Percentiles rank a stretch among this genome's conserved stretches.
These are phyloP conservation scores for Pteropus alecto DNA, from an alignment of 2,113 vertebrate species.

Conservation along the genomic window DNA sequence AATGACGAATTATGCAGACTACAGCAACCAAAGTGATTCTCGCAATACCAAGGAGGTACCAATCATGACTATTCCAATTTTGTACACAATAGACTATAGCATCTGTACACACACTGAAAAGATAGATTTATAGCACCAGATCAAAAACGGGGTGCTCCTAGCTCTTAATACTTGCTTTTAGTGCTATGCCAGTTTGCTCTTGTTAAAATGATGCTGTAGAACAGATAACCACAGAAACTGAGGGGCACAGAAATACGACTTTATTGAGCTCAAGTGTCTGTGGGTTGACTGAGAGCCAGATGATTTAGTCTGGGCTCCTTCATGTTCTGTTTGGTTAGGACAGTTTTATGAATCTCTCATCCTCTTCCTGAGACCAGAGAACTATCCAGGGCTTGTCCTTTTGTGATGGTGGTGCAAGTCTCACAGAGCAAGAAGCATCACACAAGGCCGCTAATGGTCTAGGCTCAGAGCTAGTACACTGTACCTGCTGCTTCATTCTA, in stretches of 20 bases:
- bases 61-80: background rate
- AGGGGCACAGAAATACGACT: background rate
- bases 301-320: background rate
- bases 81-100: background rate
- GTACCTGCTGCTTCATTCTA: background rate
- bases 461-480: background rate
- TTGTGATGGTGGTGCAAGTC: background rate
- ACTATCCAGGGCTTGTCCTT: background rate
- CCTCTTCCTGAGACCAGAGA: background rate
- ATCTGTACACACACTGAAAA: background rate
- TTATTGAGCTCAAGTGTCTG: background rate
- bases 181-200: background rate
- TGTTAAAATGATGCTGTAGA: background rate
- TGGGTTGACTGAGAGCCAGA: background rate
- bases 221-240: background rate
- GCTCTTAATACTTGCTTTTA: background rate
- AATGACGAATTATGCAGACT: background rate
- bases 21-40: background rate
- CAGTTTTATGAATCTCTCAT: background rate
- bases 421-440: background rate
- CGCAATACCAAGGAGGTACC: background rate
- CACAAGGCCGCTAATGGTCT: background rate
- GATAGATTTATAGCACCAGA: background rate
- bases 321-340: background rate
- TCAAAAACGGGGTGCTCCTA: background rate